These are phyloP conservation scores for Drosophila nannoptera DNA, from an alignment of 1,140 invertebrate genomes.

Conservation along the genomic window DNA sequence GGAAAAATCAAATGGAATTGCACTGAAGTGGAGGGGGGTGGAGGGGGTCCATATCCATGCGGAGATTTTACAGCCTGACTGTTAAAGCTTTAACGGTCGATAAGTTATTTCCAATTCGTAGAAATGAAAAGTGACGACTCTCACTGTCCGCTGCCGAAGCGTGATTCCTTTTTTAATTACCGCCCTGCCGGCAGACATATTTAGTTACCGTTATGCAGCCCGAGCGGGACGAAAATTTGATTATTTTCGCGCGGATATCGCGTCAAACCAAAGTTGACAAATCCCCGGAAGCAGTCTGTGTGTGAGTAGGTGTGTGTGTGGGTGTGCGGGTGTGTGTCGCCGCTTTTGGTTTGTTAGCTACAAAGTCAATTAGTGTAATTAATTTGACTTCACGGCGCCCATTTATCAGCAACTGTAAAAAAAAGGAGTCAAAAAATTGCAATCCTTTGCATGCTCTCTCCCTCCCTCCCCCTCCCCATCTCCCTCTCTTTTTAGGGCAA, in stretches of 20 bases:
- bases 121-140: too few relatives aligned
- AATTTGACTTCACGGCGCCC: constrained; percentile 51
- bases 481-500: constrained; percentile 7
- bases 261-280: constrained; percentile 3
- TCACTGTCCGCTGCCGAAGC: too few relatives aligned
- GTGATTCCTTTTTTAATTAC: too few relatives aligned
- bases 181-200: background rate
- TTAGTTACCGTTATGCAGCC: background rate
- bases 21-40: too few relatives aligned
- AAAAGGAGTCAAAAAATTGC: constrained; percentile 12
- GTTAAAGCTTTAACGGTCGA: too few relatives aligned
- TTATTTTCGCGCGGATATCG: background rate
- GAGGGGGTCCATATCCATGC: too few relatives aligned
- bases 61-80: too few relatives aligned
- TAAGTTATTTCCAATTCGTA: too few relatives aligned
- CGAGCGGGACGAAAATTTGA: background rate
- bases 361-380: constrained; percentile 67
- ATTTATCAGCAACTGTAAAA: constrained; percentile 43
- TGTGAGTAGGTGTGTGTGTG: constrained; percentile 4
- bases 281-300: constrained; percentile 4
- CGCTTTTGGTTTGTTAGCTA: constrained; percentile 49
- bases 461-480: background rate
- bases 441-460: constrained; percentile 34
- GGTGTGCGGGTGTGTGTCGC: constrained; percentile 13
- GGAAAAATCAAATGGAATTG: too few relatives aligned